phyloP scores from a whole-genome alignment of 2,797 vertebrate species.

The Gallinago nigripennis region DNA sequence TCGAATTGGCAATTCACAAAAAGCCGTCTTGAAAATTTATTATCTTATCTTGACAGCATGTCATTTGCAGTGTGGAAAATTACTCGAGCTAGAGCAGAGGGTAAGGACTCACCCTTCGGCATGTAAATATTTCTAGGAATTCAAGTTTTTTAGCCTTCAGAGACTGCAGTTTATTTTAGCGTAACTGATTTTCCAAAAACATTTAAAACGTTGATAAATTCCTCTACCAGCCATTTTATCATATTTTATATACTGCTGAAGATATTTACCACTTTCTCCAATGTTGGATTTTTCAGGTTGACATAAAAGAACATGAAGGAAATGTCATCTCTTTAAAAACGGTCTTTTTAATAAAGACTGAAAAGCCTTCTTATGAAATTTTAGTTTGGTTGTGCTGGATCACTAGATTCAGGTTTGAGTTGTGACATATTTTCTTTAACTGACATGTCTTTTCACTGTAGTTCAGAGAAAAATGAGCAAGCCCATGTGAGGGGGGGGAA shows the following conservation, averaged over 20 bases:
- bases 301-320: not conserved
- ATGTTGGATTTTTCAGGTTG: not conserved
- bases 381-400: not conserved
- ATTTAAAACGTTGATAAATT: not conserved
- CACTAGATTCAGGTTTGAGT: not conserved
- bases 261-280: not conserved
- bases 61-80: not conserved
- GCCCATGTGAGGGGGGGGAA: not conserved
- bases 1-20: not conserved
- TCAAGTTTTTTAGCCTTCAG: not conserved
- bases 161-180: not conserved
- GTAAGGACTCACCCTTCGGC: not conserved
- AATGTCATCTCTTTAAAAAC: not conserved
- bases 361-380: not conserved
- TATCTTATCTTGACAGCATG: not conserved
- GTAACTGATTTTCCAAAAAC: not conserved
- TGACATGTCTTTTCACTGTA: not conserved
- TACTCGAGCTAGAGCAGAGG: not conserved
- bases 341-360: not conserved
- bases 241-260: not conserved
- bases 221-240: not conserved
- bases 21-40: not conserved
- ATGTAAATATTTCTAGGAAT: conserved; percentile 16
- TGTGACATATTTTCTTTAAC: not conserved
- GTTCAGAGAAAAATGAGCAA: not conserved